Base-by-base conservation (phyloP, 64 coral and sea anemone genomes). In the Montipora foliosa region DNA sequence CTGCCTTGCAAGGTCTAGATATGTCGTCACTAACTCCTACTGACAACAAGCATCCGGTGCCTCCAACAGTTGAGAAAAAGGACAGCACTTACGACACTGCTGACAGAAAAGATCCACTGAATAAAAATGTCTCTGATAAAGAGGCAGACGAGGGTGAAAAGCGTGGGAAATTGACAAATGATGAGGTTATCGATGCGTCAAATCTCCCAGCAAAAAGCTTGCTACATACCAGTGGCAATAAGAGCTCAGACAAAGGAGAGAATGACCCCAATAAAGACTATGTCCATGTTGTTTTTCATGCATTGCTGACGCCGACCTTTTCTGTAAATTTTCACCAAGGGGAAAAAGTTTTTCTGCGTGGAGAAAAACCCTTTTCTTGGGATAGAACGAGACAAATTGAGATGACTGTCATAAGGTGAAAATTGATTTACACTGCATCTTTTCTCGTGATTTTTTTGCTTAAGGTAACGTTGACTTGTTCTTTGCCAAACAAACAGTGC, bases 171-270 rank as follows among this genome's bases (percentile, higher is more conserved):
- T 22, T 0, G 19, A 0, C 20, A 74, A 1, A 1, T 25, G 0
- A 0, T 21, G 5, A 5, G 4, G n/a, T 5, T 5, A 69, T 55
- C 52, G 10, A 55, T 10, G 5, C 52, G 0, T 2, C 52, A 17
- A 66, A n/a, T 14, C 0, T 0, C 4, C 0, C n/a, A n/a, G n/a
- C n/a, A n/a, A n/a, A n/a, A n/a, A n/a, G 6, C 2, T 6, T 0
- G 7, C 24, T 5, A 8, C 71, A 74, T 25, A 74, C 4, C 6
- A 0, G 4, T 0, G 20, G 4, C 1, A 37, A 21, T 19, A 24
- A 25, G 1, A 4, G 2, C 4, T 1, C 2, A 25, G 0, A 0
- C 20, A 74, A 2, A 9, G 0, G 24, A 74, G 24, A 5, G 19
- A 6, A 5, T 2, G 1, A 4, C 19, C 8, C 5, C 7, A 4